Conservation (phyloP, 2,113 vertebrate species). For the Pseudolaguvia tuberculata region DNA sequence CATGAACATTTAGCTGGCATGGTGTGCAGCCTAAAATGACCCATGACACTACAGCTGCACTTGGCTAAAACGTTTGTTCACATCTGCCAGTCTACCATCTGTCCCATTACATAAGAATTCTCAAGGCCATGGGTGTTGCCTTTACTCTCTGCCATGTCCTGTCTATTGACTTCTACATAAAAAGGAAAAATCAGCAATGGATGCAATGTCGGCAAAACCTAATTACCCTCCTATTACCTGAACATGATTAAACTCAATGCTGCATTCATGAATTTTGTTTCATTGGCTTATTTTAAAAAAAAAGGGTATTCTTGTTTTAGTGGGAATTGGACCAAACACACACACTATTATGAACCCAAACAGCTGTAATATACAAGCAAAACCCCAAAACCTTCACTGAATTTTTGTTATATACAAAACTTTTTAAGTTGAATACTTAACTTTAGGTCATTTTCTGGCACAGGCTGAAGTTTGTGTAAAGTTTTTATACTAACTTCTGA, state of each 20-base stretch:
- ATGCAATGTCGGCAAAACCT: not conserved
- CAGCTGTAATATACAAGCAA: not conserved
- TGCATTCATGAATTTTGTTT: not conserved
- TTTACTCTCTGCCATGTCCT: constrained; percentile 10
- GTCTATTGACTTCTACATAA: constrained; percentile 1
- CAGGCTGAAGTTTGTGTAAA: not conserved
- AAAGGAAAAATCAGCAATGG: constrained; percentile 13
- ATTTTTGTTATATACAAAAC: not conserved
- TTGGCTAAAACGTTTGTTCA: not conserved
- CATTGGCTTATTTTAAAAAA: not conserved
- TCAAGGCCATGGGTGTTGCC: constrained; percentile 9
- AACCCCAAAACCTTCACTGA: not conserved
- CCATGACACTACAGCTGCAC: not conserved
- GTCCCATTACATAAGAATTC: constrained; percentile 22
- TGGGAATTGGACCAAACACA: not conserved
- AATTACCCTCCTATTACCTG: constrained; percentile 4
- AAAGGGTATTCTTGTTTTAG: not conserved
- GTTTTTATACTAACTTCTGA: not conserved
- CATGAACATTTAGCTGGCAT: not conserved
- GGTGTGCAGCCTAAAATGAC: not conserved
- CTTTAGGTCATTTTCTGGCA: constrained; percentile 13
- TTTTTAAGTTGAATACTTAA: too few species aligned
- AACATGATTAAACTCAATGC: not conserved
- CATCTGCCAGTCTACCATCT: constrained; percentile 11
- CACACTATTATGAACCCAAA: not conserved